Evolutionary conservation across 2,113 vertebrate genomes (phyloP), one percentile per base, ranked within the genome.

Genomic region (Hipposideros armiger): DNA sequence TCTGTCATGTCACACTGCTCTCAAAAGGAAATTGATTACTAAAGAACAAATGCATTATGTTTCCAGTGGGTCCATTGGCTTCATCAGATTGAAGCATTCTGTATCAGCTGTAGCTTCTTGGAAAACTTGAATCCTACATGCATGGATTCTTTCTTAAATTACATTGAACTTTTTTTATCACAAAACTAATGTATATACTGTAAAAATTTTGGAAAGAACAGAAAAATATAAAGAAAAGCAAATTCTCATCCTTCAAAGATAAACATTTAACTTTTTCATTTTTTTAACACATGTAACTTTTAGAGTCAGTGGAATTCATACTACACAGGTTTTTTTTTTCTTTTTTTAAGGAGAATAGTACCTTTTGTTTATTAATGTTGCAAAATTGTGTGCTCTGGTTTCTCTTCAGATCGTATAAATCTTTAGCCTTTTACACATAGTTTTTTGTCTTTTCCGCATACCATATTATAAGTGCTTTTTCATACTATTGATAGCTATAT

Each of bases 21-120:
- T 87, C 40, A 54, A 95, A 96, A 92, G 81, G 81, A 95, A 97
- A 91, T 72, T 77, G 81, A 92, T 96, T 90, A 95, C 54, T 91
- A 72, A 87, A 91, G 82, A 96, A 97, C 42, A 95, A 84, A 92
- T 97, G 66, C n/a, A 28, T 91, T 70, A 26, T 87, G 60, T 95
- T 94, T 90, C 60, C 50, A 36, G 36, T 56, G 76, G 70, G 36
- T 87, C 62, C 52, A 50, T 87, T 83, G 85, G 60, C 42, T 85
- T 91, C 40, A 81, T 74, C 83, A 83, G 67, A 73, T 56, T 92
- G 85, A 93, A 94, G 11, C 54, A 64, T 83, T 94, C 58, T 78
- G 9, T 82, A 40, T 72, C n/a, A 84, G 58, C 32, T 86, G 1
- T 47, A 89, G 73, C 69, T 83, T 92, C 40, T 56, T 86, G 89